A percentile compares a stretch with the other conserved stretches of the same genome.
These are phyloP conservation scores for Drosophila kambysellisi DNA, from an alignment of 2,888 invertebrate genomes.

Conservation along the genomic window DNA sequence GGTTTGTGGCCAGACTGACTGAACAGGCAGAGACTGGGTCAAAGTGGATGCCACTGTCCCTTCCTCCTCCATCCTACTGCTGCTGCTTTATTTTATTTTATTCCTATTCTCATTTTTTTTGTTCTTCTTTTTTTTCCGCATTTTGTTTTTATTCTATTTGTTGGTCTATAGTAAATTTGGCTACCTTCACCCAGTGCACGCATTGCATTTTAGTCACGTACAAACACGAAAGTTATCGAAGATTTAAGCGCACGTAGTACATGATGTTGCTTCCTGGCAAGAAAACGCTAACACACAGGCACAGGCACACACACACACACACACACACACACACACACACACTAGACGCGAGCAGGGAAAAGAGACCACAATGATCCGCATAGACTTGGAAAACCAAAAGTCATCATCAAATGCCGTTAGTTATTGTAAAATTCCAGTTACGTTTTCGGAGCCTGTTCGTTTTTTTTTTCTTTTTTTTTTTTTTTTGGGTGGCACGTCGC, in stretches of 20 bases:
- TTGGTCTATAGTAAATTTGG: slow-evolving; percentile 36
- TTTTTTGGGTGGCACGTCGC: slow-evolving; percentile 27
- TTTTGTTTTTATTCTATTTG: slow-evolving; percentile 46
- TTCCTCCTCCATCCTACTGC: background rate
- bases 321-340: slow-evolving; percentile 6
- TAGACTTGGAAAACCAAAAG: slow-evolving; percentile 50
- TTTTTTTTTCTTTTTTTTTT: slow-evolving; percentile 7
- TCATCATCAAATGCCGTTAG: slow-evolving; percentile 77
- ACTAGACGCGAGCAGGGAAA: background rate
- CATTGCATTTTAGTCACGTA: slow-evolving; percentile 77
- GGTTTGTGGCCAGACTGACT: slow-evolving; percentile 22
- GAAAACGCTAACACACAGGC: slow-evolving; percentile 32
- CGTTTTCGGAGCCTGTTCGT: slow-evolving; percentile 29
- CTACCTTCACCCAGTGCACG: slow-evolving; percentile 45
- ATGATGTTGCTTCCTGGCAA: slow-evolving; percentile 64
- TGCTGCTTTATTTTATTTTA: slow-evolving; percentile 6
- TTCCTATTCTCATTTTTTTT: background rate
- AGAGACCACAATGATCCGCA: slow-evolving; percentile 18
- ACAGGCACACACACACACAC: slow-evolving; percentile 9
- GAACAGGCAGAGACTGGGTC: slow-evolving; percentile 2
- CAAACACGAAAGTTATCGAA: slow-evolving; percentile 76
- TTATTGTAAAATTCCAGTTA: slow-evolving; percentile 73
- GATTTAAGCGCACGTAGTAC: slow-evolving; percentile 79
- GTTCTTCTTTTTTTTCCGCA: slow-evolving; percentile 17
- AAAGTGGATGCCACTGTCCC: background rate